These are phyloP conservation scores for Vireo griseus DNA, from an alignment of 2,797 vertebrate species.

Conservation along the genomic window DNA sequence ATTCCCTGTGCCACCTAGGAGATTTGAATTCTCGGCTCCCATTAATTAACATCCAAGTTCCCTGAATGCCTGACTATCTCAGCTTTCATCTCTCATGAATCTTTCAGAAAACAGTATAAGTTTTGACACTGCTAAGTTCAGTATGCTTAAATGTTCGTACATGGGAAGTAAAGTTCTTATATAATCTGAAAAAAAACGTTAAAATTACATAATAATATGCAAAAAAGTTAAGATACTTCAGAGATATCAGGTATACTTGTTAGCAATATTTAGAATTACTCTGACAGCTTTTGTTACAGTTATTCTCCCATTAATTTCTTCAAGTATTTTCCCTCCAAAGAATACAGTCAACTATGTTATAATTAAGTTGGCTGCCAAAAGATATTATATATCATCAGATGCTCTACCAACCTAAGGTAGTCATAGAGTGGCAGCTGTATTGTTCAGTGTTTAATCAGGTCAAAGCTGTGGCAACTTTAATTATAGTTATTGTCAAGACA, in stretches of 20 bases:
- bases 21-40: not conserved
- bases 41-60: not conserved
- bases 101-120: not conserved
- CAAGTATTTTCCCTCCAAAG: conserved; percentile 76
- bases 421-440: conserved; percentile 77
- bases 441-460: conserved; percentile 87
- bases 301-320: conserved; percentile 69
- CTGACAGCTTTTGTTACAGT: conserved; percentile 86
- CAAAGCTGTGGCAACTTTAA: conserved; percentile 82
- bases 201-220: not conserved
- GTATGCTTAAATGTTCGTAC: not conserved
- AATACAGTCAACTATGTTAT: conserved; percentile 82
- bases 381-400: conserved; percentile 85
- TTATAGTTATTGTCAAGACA: conserved; percentile 84
- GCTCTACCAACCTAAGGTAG: conserved; percentile 78
- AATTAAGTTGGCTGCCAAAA: conserved; percentile 93
- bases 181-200: not conserved
- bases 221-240: not conserved
- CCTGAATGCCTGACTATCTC: not conserved
- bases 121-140: conserved; percentile 20
- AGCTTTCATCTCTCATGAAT: not conserved
- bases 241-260: conserved; percentile 50
- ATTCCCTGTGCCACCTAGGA: not conserved
- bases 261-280: conserved; percentile 78
- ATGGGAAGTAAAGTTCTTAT: not conserved